phyloP scores from a whole-genome alignment of 2,113 vertebrate genomes.

The Festucalex cinctus region DNA sequence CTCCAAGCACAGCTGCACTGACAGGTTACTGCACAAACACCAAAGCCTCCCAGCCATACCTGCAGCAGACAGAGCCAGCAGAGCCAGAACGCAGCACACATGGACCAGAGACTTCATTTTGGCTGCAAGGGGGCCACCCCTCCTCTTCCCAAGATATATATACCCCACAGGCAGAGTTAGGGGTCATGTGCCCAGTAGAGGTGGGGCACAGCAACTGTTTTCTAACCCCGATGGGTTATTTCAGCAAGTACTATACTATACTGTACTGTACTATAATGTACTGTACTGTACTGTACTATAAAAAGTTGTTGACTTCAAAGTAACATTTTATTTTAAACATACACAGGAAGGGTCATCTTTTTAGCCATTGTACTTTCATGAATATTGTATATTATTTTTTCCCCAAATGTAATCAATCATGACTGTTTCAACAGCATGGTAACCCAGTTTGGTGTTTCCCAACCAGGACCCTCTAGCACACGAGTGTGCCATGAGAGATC shows the following conservation, averaged over 20 bases:
- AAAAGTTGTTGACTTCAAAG: not conserved
- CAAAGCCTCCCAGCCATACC: slow-evolving; percentile 47
- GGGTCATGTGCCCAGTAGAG: slow-evolving; percentile 43
- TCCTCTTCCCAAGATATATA: slow-evolving; percentile 58
- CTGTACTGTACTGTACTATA: not conserved
- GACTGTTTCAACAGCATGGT: too few relatives aligned
- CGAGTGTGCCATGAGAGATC: too few relatives aligned
- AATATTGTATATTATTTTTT: not conserved
- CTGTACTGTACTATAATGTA: not conserved
- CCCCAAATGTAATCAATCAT: too few relatives aligned
- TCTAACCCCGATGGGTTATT: slow-evolving; percentile 13
- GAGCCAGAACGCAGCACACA: slow-evolving; percentile 57
- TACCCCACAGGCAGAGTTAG: slow-evolving; percentile 57
- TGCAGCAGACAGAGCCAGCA: slow-evolving; percentile 61
- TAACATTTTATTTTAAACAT: not conserved
- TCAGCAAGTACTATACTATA: not conserved
- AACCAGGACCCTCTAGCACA: too few relatives aligned
- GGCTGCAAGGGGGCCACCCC: slow-evolving; percentile 60
- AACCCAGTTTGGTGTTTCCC: too few relatives aligned
- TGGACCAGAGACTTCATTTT: slow-evolving; percentile 66
- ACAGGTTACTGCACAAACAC: slow-evolving; percentile 8
- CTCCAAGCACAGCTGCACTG: not conserved
- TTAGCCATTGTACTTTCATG: not conserved
- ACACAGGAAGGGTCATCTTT: not conserved
- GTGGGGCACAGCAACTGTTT: slow-evolving; percentile 41